Base-by-base conservation (phyloP, 2,113 vertebrate genomes). In the Dryoscopus gambensis region DNA sequence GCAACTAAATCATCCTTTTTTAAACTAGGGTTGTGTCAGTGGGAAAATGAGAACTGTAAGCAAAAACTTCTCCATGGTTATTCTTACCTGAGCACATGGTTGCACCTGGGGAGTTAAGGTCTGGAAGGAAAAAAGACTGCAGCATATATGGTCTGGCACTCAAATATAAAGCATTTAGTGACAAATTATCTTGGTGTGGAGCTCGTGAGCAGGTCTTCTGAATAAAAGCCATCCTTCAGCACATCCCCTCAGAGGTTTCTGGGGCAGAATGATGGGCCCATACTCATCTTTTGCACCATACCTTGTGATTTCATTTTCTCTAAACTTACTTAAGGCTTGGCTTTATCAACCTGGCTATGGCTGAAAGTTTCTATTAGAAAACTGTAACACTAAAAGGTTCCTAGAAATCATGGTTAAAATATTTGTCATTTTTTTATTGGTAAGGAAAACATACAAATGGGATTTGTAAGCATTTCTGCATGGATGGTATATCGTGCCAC, bases 261-360 rank as follows among this genome's bases (percentile, higher is more conserved):
- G 55, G 12, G 40, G 2, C 19, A 23, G 39, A 17, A 8, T n/a
- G 16, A 22, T n/a, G 39, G 24, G 23, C 28, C 24, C 19, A 0
- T n/a, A 3, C 9, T 56, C 28, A 7, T 17, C 18, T 19, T 50
- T 28, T 53, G 7, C 50, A 9, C 0, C 0, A 21, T 49, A 18
- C 13, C 35, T 70, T 57, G 42, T 1, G 1, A 39, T 42, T 75
- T n/a, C 2, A 10, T 89, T 71, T 84, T 71, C 52, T 76, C 28
- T 64, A 52, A 63, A 31, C 22, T 53, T 63, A 13, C 5, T 55
- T 50, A 7, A 71, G 35, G 11, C 6, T 42, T 21, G 22, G 19
- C 44, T 84, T 90, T 52, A 55, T 31, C 70, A 37, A 4, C n/a
- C 33, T 19, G 15, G 2, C 2, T 55, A 33, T 47, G 10, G 55